These are phyloP conservation scores for Falco punctatus DNA, from an alignment of 2,113 vertebrate genomes.

Conservation along the genomic window DNA sequence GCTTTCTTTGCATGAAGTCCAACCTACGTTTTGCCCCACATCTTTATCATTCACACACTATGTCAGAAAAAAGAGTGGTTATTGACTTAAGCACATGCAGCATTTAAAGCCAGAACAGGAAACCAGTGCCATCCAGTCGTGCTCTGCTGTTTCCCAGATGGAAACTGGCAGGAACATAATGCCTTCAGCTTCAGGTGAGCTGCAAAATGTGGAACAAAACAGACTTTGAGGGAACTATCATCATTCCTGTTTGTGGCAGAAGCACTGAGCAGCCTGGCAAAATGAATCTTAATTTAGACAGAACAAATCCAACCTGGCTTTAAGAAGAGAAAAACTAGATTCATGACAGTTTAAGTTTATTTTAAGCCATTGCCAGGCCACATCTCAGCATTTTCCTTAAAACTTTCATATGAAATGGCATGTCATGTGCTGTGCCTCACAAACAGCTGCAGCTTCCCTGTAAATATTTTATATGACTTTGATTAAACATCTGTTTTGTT, in stretches of 20 bases:
- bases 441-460: slow-evolving; percentile 25
- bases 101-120: not conserved
- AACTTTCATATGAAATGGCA: not conserved
- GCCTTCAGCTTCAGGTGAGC: not conserved
- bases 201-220: not conserved
- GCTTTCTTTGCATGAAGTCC: not conserved
- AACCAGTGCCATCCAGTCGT: not conserved
- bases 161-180: not conserved
- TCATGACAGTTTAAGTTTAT: not conserved
- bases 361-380: not conserved
- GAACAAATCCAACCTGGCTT: not conserved
- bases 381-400: not conserved
- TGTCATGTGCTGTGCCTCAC: not conserved
- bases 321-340: not conserved
- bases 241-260: not conserved
- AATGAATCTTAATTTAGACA: not conserved
- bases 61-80: not conserved
- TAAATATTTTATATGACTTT: slow-evolving; percentile 38
- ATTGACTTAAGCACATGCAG: not conserved
- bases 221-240: not conserved
- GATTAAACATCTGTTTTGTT: slow-evolving; percentile 37
- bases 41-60: not conserved
- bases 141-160: not conserved
- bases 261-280: not conserved
- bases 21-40: not conserved